A percentile compares a stretch with the other conserved stretches of the same genome.
phyloP scores from a whole-genome alignment of 2,113 vertebrate species.

The Erythrolamprus reginae region DNA sequence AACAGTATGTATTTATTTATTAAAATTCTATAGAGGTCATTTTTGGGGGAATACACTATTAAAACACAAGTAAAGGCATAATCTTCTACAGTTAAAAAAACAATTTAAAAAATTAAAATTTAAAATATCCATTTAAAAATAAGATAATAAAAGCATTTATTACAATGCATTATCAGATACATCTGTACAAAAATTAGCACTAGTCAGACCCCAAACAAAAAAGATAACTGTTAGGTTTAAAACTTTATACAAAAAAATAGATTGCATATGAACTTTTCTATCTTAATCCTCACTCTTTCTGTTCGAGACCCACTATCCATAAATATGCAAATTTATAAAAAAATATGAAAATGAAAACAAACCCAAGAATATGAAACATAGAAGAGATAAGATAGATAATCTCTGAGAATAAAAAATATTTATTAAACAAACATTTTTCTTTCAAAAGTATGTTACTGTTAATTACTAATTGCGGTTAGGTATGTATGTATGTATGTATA shows the following conservation, averaged over 20 bases:
- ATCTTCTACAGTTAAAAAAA: background rate
- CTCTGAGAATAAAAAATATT: conserved; percentile 64
- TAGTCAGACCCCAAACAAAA: conserved; percentile 81
- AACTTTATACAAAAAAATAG: conserved; percentile 68
- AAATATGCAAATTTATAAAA: conserved; percentile 43
- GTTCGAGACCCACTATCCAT: conserved; percentile 29
- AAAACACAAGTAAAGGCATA: background rate
- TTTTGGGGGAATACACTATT: background rate
- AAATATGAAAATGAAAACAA: conserved; percentile 51
- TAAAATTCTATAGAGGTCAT: background rate
- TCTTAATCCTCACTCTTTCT: background rate
- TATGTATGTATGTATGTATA: no score
- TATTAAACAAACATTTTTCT: conserved; percentile 63
- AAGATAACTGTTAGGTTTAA: conserved; percentile 63
- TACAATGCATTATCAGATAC: conserved; percentile 66
- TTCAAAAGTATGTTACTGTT: conserved; percentile 70
- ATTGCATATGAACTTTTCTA: conserved; percentile 54
- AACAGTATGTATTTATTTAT: background rate
- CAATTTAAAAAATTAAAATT: no score
- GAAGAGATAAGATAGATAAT: conserved; percentile 67
- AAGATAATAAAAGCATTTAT: background rate
- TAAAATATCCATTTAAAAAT: background rate
- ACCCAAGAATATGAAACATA: conserved; percentile 60
- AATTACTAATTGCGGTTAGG: background rate
- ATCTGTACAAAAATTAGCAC: conserved; percentile 91